Base-by-base conservation (phyloP, 37 sponge, comb jelly and placozoan species). In the Bolinopsis microptera region DNA sequence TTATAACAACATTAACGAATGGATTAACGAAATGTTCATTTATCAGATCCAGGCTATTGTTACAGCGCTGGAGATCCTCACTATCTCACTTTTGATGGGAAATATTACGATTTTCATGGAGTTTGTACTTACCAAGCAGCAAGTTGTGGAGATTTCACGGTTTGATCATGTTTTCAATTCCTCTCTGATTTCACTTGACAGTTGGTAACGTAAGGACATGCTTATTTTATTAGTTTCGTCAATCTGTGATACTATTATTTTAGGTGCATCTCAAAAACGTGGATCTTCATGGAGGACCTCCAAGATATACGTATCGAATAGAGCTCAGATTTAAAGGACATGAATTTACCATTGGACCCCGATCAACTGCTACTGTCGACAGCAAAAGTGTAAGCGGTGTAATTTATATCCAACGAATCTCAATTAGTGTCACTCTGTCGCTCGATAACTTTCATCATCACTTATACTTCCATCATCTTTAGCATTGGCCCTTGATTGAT, bases 41-140 rank as follows among this genome's bases (percentile, higher is more conserved):
- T 70, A 9, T 27, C 82, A 80, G 82, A 33, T 36, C 82, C 82
- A 1, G 82, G 82, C 1, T 34, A 80, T 37, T 80, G 82, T 34
- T 80, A 80, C 82, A 80, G 82, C 82, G 24, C 82, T 8, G 82
- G 82, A 80, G 82, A 80, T 34, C 82, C 82, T 23, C 82, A 80
- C 37, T 80, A 80, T 37, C 37, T 24, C 23, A 35, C 82, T 0
- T 80, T 80, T 80, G 82, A 80, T 34, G 82, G 82, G 23, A 80
- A 80, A 34, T 80, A 80, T 30, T 80, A 35, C 82, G 37, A 80
- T 34, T 80, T 80, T 30, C 82, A 80, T 35, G 82, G 82, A 80
- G 38, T 21, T 1, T 80, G 82, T 30, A 80, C 82, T 30, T 80
- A 80, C 22, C 82, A 34, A 30, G 82, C 82, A 23, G 82, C 82